Evolutionary conservation across 2,888 invertebrate genomes (phyloP), one percentile per base, ranked within the genome.

Genomic region (Polydrusus tereticollis): DNA sequence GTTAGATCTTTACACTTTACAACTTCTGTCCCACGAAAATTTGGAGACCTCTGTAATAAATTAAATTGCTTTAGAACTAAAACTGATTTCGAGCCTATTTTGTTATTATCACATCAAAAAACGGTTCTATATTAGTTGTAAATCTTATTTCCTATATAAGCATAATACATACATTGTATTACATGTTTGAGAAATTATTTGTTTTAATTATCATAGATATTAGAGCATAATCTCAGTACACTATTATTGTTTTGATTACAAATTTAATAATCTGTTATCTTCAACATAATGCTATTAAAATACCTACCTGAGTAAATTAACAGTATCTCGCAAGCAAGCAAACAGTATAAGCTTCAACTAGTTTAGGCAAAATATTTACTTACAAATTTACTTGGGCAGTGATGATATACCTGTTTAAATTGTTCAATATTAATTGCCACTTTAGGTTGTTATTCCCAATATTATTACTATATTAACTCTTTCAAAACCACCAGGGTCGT

Each of bases 191-290:
- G 12, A 2, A 55, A 29, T 7, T 29, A 55, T 29, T 29, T 55
- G 52, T 18, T 16, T 26, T 52, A 29, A 16, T 21, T 29, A n/a
- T n/a, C n/a, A 29, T 8, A 33, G 7, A 55, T 16, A 55, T 33
- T 55, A 55, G 4, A 7, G 29, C 16, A n/a, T 29, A 33, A 16
- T 55, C 16, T 10, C 29, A 14, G n/a, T 29, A 55, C 29, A 55
- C 29, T 55, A 29, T 16, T 33, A 14, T 16, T 2, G 18, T 23
- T 55, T 55, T 55, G 29, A 55, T 29, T 29, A 55, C 29, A 55
- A 55, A 55, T 55, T 29, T 55, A 29, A 55, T 55, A 55, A 29
- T 10, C 29, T 55, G 18, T 29, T 55, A 33, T 55, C 29, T 55
- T 10, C 16, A 18, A 29, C 29, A 6, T 55, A 55, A 55, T 55